These are phyloP conservation scores for Gopherus evgoodei DNA, from an alignment of 2,113 vertebrate species.

Conservation along the genomic window DNA sequence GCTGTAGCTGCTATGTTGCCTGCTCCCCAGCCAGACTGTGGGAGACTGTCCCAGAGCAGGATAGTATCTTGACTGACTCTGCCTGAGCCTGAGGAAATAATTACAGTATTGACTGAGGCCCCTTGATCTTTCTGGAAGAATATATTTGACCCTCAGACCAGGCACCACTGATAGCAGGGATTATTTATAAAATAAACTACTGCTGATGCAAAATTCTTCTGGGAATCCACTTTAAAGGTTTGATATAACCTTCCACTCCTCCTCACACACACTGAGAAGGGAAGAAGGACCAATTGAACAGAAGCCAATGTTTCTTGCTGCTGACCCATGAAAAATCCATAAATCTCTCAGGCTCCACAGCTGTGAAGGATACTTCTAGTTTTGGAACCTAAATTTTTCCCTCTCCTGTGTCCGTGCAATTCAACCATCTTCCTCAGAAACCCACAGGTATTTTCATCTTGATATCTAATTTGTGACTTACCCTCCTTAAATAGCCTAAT, in stretches of 20 bases:
- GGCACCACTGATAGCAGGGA: neutral
- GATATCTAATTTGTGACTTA: neutral
- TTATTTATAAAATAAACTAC: neutral
- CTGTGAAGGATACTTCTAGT: neutral
- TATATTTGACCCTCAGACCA: neutral
- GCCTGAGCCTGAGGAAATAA: neutral
- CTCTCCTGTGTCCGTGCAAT: neutral
- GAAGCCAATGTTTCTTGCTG: accelerated
- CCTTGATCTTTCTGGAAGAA: neutral
- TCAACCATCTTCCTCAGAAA: neutral
- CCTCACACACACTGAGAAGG: neutral
- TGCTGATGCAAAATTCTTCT: neutral
- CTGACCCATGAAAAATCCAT: neutral
- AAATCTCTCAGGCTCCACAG: neutral
- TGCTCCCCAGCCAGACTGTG: neutral
- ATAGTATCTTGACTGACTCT: neutral
- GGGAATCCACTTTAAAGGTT: neutral
- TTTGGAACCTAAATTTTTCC: neutral
- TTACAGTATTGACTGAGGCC: neutral
- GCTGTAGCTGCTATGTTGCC: neutral
- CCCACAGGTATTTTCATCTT: neutral
- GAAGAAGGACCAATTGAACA: neutral
- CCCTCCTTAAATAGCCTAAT: neutral
- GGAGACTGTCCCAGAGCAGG: neutral
- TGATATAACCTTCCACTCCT: neutral